Base-by-base conservation (phyloP, 2,113 vertebrate species). In the Tricholaema leucomelas region DNA sequence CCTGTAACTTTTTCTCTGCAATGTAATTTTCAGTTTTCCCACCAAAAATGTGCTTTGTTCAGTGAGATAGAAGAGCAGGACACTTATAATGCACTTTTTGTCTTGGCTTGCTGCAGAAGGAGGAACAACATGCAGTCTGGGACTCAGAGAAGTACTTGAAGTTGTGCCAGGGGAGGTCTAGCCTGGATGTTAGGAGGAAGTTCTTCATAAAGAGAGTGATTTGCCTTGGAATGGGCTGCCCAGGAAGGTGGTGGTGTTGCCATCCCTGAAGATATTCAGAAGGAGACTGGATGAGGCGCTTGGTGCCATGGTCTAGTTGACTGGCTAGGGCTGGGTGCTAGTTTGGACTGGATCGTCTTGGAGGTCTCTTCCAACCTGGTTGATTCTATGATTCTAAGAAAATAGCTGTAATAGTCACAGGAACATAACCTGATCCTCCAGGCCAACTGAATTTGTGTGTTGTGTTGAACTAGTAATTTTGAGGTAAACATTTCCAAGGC, bases 1-100 rank as follows among this genome's bases (percentile, higher is more conserved):
- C 30, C 58, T 73, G 35, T 48, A 79, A 42, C 15, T 59, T 85
- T n/a, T 77, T 72, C 18, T 72, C 18, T 67, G 10, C 3, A 1
- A 31, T 0, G 1, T 40, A 58, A 27, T 25, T 23, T 17, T 38
- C 40, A 7, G 17, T n/a, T 23, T 2, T 1, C 38, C 15, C 18
- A 12, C 2, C 12, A 42, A 78, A 87, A 40, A 0, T n/a, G 7
- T 13, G 35, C 8, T 83, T 87, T n/a, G 6, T 36, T 73, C 15
- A 23, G 16, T 31, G 11, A 52, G 33, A 44, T 24, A 54, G 52
- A 42, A 12, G 35, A 82, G 25, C 56, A 63, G 6, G 9, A 21
- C 0, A 1, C 48, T 6, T 10, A 2, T 13, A 17, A 65, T 46
- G 25, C 15, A 17, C 24, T 81, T 86, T 48, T n/a, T 64, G 10